Evolutionary conservation across 1,140 invertebrate species (phyloP).

Genomic region (Eriocheir sinensis): DNA sequence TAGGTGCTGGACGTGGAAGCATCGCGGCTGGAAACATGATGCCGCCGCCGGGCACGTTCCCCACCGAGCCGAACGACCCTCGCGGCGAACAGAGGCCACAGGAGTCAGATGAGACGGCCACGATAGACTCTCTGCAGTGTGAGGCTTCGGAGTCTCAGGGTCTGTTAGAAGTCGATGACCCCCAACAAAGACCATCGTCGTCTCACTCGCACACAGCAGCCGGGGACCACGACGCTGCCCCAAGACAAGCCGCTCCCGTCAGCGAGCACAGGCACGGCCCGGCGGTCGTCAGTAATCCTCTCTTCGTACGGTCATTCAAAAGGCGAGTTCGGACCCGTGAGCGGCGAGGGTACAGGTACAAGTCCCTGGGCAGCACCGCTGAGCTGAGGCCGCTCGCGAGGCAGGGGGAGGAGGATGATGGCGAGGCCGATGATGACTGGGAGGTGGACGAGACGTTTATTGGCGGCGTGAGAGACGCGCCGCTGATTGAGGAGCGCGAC

Average conservation of each 20-base stretch:
- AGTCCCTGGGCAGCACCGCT: not conserved
- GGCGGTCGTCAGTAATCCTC: constrained; percentile 28
- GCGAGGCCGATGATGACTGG: not conserved
- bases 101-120: not conserved
- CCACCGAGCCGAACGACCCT: not conserved
- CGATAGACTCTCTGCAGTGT: not conserved
- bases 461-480: not conserved
- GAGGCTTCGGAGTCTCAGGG: not conserved
- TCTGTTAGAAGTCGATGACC: not conserved
- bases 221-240: not conserved
- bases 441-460: not conserved
- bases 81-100: not conserved
- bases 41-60: not conserved
- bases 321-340: constrained; percentile 62
- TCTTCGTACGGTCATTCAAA: constrained; percentile 64
- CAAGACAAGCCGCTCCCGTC: not conserved
- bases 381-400: not conserved
- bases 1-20: not conserved
- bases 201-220: not conserved
- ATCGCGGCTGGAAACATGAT: not conserved
- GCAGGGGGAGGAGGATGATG: not conserved
- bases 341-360: constrained; percentile 7
- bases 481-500: not conserved
- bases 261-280: not conserved
- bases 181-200: not conserved